Base-by-base conservation (phyloP, 1,140 invertebrate species). In the Triops cancriformis region DNA sequence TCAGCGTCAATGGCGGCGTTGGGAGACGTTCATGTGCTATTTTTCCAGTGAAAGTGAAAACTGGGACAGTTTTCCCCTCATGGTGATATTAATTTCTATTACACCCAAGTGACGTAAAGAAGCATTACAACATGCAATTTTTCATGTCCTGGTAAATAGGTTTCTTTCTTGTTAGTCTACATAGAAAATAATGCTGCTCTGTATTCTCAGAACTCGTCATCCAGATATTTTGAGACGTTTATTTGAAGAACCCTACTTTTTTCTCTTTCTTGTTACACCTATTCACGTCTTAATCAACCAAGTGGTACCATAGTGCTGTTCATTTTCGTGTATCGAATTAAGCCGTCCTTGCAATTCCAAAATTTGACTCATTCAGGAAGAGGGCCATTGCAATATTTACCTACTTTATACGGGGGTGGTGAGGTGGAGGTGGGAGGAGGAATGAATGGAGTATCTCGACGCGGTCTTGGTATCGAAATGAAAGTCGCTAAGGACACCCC, bases 1-100 rank as follows among this genome's bases (percentile, higher is more conserved):
- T 18, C 18, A 64, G 51, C 51, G 51, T 64, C 51, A 64, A n/a
- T 64, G 51, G 51, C 51, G 51, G 51, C 51, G 51, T 64, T 64
- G 51, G 14, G 23, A 23, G 51, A 64, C 23, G 51, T 64, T 64
- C 51, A 23, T 64, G 23, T 64, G 31, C 2, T 64, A 23, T 64
- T 64, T 64, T 18, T 23, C 51, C 23, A 23, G 51, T 64, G 51
- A 64, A 64, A 64, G 51, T 64, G 51, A 64, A 64, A 64, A 64
- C 51, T 64, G 51, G 51, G 51, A 64, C 51, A 37, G 7, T 9
- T 23, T 45, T 18, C 51, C 18, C 51, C n/a, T 23, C 10, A 6
- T 64, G 51, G 23, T 18, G 23, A 23, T 64, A n/a, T 23, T 64
- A 23, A 6, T 64, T 64, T 64, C 14, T 64, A 64, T 37, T 37